Conservation (phyloP, 1,140 invertebrate genomes). For the Laupala kohalensis region DNA sequence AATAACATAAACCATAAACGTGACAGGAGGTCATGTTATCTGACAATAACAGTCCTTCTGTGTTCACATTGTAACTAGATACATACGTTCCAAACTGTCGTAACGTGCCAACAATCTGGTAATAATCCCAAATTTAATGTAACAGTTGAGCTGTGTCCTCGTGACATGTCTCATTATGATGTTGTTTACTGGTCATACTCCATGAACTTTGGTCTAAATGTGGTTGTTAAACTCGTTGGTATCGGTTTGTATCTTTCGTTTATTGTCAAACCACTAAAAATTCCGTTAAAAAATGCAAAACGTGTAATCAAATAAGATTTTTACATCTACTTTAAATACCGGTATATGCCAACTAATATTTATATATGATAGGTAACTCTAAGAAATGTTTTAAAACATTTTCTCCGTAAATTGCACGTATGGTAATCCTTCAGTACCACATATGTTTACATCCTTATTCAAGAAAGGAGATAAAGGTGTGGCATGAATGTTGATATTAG, state of each 20-base stretch:
- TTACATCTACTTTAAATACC: no score
- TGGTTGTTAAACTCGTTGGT: neutral
- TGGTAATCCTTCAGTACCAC: no score
- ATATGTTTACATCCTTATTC: no score
- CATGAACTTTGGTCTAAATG: neutral
- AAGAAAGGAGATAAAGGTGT: no score
- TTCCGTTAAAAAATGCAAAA: no score
- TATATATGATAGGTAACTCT: no score
- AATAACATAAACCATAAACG: neutral
- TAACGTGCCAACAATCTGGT: neutral
- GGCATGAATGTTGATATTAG: no score
- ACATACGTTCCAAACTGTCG: neutral
- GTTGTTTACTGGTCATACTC: neutral
- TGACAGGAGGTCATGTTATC: neutral
- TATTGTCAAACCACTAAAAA: no score
- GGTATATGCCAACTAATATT: no score
- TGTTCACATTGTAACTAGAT: neutral
- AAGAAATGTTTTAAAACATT: no score
- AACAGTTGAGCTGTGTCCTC: neutral
- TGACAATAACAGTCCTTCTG: neutral
- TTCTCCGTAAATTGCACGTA: no score
- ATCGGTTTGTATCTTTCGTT: neutral
- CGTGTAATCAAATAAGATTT: no score
- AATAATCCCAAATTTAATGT: neutral
- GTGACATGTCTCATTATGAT: neutral